Conservation (phyloP, 2,113 vertebrate species). For the Falco punctatus region DNA sequence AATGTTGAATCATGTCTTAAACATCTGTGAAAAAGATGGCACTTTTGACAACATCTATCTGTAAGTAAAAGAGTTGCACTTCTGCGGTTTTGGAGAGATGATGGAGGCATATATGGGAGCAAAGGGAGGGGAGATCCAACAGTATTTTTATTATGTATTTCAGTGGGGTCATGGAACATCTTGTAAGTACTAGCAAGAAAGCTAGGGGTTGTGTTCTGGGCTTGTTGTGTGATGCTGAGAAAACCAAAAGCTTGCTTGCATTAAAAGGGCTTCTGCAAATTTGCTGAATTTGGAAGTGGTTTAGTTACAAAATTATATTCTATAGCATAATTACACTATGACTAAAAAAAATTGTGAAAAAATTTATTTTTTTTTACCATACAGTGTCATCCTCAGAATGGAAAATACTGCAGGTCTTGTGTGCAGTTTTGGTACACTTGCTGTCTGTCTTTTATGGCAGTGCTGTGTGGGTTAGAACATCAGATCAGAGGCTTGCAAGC, state of each 20-base stretch:
- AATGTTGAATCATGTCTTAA: constrained; percentile 99
- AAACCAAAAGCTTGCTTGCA: neutral
- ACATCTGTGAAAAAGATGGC: constrained; percentile 99
- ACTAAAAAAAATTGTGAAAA: neutral
- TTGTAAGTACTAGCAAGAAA: neutral
- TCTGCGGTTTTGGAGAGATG: neutral
- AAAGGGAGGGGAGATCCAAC: neutral
- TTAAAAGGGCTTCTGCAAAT: neutral
- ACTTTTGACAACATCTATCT: constrained; percentile 99
- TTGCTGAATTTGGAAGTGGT: neutral
- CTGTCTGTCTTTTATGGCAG: neutral
- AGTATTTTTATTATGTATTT: neutral
- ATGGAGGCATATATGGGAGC: neutral
- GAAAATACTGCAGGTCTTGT: neutral
- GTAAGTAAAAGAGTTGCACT: constrained; percentile 80
- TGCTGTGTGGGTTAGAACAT: neutral
- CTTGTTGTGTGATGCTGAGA: neutral
- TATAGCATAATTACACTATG: neutral
- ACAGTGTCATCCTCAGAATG: neutral
- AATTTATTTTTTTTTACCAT: neutral
- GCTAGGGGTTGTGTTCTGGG: neutral
- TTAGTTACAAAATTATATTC: neutral
- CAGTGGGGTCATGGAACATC: neutral
- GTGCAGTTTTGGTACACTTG: neutral
- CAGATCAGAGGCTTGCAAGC: neutral